Conservation (phyloP, 2,113 vertebrate species). For the Dipodomys spectabilis region DNA sequence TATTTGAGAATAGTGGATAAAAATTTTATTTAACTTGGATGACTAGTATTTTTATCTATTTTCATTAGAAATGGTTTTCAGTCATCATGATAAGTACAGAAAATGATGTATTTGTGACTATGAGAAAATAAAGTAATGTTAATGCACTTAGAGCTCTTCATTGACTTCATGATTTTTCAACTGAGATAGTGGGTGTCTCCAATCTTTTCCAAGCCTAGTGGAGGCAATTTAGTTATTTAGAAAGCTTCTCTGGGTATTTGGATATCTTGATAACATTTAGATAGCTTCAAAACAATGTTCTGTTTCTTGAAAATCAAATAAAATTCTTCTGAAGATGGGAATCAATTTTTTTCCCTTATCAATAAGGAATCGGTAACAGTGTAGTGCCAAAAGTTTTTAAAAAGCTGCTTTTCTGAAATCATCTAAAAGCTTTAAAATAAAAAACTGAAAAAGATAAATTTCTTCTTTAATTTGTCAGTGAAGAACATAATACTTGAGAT, state of each 20-base stretch:
- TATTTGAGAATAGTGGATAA: conserved; percentile 58
- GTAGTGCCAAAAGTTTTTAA: neutral
- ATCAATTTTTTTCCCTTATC: neutral
- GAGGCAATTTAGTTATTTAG: conserved; percentile 34
- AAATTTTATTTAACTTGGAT: neutral
- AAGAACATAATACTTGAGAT: neutral
- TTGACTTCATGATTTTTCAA: conserved; percentile 12
- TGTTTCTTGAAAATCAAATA: conserved; percentile 50
- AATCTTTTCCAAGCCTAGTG: neutral
- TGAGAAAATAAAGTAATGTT: conserved; percentile 21
- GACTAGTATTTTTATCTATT: conserved; percentile 27
- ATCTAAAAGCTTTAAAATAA: neutral
- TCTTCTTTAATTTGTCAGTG: neutral
- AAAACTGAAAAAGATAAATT: neutral
- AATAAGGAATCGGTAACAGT: neutral
- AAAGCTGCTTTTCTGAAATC: neutral
- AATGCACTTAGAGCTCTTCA: conserved; percentile 28
- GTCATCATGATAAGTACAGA: neutral
- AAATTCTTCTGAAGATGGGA: conserved; percentile 8
- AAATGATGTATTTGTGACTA: conserved; percentile 44
- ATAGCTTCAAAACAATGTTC: conserved; percentile 23
- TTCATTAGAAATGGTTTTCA: neutral
- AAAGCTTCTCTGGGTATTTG: conserved; percentile 18
- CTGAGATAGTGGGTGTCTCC: conserved; percentile 22
- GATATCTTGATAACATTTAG: conserved; percentile 1